Evolutionary conservation across 2,888 invertebrate genomes (phyloP).

Genomic region (Teinopalpus imperialis): DNA sequence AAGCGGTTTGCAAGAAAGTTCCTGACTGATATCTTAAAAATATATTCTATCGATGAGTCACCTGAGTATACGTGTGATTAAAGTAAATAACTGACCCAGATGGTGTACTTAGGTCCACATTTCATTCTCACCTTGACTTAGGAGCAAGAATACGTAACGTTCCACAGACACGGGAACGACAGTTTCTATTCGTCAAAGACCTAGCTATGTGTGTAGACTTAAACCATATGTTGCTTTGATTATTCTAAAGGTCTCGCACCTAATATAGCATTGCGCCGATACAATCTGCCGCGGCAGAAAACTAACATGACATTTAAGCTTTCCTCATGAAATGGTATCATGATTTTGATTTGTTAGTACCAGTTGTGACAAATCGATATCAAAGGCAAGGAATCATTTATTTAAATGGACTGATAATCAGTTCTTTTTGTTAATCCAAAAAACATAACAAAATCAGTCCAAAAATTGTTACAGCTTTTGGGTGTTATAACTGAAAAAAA

Average conservation of each 20-base stretch:
- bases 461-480: too few species aligned
- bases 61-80: slow-evolving; percentile 48
- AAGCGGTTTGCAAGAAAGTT: slow-evolving; percentile 1
- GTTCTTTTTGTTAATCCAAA: too few species aligned
- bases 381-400: too few species aligned
- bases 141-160: slow-evolving; percentile 1
- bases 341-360: too few species aligned
- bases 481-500: too few species aligned
- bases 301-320: neutral
- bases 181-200: slow-evolving; percentile 3
- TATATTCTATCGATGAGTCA: slow-evolving; percentile 37
- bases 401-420: too few species aligned
- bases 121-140: slow-evolving; percentile 16
- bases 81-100: slow-evolving; percentile 62
- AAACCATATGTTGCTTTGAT: slow-evolving; percentile 26
- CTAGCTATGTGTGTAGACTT: slow-evolving; percentile 23
- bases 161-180: neutral
- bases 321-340: slow-evolving; percentile 1
- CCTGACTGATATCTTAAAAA: slow-evolving; percentile 13
- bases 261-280: slow-evolving; percentile 23
- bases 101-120: slow-evolving; percentile 35
- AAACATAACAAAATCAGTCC: too few species aligned
- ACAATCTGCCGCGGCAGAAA: slow-evolving; percentile 4
- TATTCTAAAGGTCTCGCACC: slow-evolving; percentile 26
- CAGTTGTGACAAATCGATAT: too few species aligned